Evolutionary conservation across 2,797 vertebrate species (phyloP).

Genomic region (Rhinella marina): DNA sequence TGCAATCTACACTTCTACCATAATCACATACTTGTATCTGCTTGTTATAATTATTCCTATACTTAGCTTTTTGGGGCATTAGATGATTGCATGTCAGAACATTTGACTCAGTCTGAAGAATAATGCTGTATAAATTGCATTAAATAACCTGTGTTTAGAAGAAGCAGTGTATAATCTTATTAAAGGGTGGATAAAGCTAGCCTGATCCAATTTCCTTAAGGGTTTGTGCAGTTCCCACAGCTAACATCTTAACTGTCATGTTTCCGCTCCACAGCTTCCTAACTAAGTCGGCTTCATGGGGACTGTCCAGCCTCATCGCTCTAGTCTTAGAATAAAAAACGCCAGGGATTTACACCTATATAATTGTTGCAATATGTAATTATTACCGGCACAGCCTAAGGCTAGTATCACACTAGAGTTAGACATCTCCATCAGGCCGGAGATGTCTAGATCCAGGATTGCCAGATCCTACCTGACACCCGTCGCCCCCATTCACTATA

Average conservation of each 20-base stretch:
- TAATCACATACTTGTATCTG: background rate
- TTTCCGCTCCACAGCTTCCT: conserved; percentile 13
- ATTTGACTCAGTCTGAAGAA: conserved; percentile 7
- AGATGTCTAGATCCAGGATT: too few relatives aligned
- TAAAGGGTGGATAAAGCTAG: conserved; percentile 36
- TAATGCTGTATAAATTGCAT: conserved; percentile 26
- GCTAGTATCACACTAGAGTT: too few relatives aligned
- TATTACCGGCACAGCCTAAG: background rate
- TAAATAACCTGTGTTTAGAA: conserved; percentile 29
- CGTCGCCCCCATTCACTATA: too few relatives aligned
- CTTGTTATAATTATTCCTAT: background rate
- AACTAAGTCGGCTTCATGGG: background rate
- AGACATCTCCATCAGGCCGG: too few relatives aligned
- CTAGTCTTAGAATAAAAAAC: background rate
- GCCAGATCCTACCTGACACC: too few relatives aligned
- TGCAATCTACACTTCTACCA: background rate
- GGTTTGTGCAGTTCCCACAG: background rate
- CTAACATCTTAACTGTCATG: conserved; percentile 9
- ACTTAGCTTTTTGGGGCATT: background rate
- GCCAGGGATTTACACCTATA: background rate
- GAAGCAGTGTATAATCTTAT: conserved; percentile 30
- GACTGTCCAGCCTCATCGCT: background rate
- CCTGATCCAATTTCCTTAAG: conserved; percentile 43
- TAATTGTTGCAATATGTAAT: background rate
- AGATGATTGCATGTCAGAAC: background rate